A percentile compares a stretch with the other conserved stretches of the same genome.
phyloP scores from a whole-genome alignment of 2,888 invertebrate species.

The Digitonthophagus gazella region DNA sequence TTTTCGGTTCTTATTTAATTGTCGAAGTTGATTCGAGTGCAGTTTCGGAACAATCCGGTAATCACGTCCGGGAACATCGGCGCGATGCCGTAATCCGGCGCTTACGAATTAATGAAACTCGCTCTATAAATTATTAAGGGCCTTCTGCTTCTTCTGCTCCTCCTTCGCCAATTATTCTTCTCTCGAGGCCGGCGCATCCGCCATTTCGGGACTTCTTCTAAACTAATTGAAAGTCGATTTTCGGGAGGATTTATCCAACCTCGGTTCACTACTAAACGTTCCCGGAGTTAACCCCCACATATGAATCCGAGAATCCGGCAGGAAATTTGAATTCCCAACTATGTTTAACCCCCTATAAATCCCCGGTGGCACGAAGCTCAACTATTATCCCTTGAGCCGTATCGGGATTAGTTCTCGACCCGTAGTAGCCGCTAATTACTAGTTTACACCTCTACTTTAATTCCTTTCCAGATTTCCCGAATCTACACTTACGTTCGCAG shows the following conservation, averaged over 20 bases:
- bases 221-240: neutral
- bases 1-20: slow-evolving; percentile 16
- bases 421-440: neutral
- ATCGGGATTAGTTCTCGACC: neutral
- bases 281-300: neutral
- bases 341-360: neutral
- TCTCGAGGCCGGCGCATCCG: neutral
- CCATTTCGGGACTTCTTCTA: too few relatives aligned
- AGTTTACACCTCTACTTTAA: neutral
- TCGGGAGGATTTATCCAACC: slow-evolving; percentile 7
- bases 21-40: slow-evolving; percentile 18
- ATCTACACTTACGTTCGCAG: slow-evolving; percentile 12
- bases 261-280: neutral
- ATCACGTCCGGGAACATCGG: slow-evolving; percentile 15
- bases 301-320: neutral
- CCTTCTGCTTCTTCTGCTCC: slow-evolving; percentile 1
- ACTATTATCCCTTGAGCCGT: neutral
- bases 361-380: neutral
- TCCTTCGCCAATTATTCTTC: neutral
- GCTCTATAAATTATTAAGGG: slow-evolving; percentile 14
- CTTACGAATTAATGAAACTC: slow-evolving; percentile 16
- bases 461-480: neutral
- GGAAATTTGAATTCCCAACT: neutral
- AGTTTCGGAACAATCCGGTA: slow-evolving; percentile 18
- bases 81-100: slow-evolving; percentile 11